Conservation (phyloP, 2,888 invertebrate species). For the Blomia tropicalis region DNA sequence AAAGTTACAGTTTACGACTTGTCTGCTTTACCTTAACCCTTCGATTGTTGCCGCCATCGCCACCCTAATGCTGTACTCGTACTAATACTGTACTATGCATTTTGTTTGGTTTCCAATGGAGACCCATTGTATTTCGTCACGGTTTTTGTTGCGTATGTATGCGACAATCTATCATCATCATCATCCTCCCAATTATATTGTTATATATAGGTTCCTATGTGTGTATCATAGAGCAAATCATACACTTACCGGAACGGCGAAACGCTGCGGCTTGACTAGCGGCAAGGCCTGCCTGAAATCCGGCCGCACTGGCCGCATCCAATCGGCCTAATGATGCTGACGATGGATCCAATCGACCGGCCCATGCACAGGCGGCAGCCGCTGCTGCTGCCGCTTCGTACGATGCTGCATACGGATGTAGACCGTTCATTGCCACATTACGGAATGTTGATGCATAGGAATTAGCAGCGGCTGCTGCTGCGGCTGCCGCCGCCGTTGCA, state of each 20-base stretch:
- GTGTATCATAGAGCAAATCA: not conserved
- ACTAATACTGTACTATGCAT: no score
- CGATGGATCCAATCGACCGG: slow-evolving; percentile 9
- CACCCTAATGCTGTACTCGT: no score
- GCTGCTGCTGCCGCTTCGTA: slow-evolving; percentile 23
- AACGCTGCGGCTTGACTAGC: slow-evolving; percentile 21
- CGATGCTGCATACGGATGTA: slow-evolving; percentile 19
- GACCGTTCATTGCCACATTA: slow-evolving; percentile 18
- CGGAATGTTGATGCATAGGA: slow-evolving; percentile 11
- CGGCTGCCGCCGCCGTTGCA: slow-evolving; percentile 1
- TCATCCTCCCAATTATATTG: not conserved
- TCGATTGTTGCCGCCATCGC: no score
- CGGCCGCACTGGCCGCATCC: slow-evolving; percentile 17
- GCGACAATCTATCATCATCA: not conserved
- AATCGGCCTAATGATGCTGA: not conserved
- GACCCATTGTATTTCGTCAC: no score
- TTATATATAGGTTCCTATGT: not conserved
- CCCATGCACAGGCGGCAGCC: slow-evolving; percentile 23
- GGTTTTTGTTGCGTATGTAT: not conserved
- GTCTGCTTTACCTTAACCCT: no score
- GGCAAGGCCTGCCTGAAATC: slow-evolving; percentile 22
- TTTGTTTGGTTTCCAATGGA: no score
- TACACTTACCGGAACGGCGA: slow-evolving; percentile 18
- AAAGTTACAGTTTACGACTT: no score
- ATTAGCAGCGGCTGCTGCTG: slow-evolving; percentile 1